These are phyloP conservation scores for Sinotaia quadrata DNA, from an alignment of 2,888 invertebrate species.

Conservation along the genomic window DNA sequence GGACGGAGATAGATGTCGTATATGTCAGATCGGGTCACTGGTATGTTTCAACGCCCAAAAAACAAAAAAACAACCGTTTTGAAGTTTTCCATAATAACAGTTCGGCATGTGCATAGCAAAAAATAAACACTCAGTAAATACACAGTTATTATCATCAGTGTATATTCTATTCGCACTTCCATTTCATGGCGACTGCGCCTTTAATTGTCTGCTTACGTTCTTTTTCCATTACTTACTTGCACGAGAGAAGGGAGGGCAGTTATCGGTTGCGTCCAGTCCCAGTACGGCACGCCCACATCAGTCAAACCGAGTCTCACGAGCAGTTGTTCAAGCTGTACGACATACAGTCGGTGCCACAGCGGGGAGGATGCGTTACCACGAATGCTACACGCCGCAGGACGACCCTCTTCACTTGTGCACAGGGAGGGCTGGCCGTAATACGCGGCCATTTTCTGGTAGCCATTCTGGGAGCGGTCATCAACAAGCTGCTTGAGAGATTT, in stretches of 20 bases:
- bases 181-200: too few relatives aligned
- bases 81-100: too few relatives aligned
- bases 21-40: too few relatives aligned
- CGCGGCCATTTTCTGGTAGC: slow-evolving; percentile 23
- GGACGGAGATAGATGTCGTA: too few relatives aligned
- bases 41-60: too few relatives aligned
- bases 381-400: slow-evolving; percentile 34
- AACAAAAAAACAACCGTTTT: too few relatives aligned
- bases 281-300: slow-evolving; percentile 38
- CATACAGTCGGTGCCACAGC: slow-evolving; percentile 40
- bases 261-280: slow-evolving; percentile 40
- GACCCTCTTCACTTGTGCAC: slow-evolving; percentile 16
- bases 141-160: too few relatives aligned
- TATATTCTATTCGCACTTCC: too few relatives aligned
- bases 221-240: too few relatives aligned
- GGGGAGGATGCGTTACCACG: slow-evolving; percentile 42
- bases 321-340: slow-evolving; percentile 35
- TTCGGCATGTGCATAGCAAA: too few relatives aligned
- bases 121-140: too few relatives aligned
- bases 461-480: slow-evolving; percentile 12
- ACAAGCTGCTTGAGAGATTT: slow-evolving; percentile 14
- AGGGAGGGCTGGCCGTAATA: slow-evolving; percentile 30
- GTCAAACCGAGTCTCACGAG: background rate
- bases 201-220: too few relatives aligned
- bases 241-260: slow-evolving; percentile 34